Evolutionary conservation across 1,140 invertebrate species (phyloP).

Genomic region (Scaptomyza hsui): DNA sequence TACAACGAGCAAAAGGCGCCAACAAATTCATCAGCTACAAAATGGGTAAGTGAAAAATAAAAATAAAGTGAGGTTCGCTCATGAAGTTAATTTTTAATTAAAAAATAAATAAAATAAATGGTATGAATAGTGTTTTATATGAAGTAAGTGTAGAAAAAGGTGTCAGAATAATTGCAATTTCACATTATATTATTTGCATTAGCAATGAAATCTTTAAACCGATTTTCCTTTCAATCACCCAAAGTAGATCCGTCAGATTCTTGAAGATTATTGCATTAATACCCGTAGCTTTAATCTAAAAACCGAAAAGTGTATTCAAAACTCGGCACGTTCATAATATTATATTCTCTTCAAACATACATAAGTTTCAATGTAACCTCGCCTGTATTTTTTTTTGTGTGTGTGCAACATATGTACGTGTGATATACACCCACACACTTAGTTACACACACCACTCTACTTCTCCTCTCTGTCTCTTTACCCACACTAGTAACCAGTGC

Average conservation of each 20-base stretch:
- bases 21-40: not conserved
- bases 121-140: not conserved
- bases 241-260: no score
- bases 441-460: not conserved
- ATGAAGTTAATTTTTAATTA: no score
- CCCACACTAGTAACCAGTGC: constrained; percentile 14
- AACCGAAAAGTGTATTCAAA: not conserved
- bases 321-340: constrained; percentile 12
- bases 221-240: no score
- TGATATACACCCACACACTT: constrained; percentile 8
- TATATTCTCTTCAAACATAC: constrained; percentile 11
- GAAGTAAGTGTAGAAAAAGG: not conserved
- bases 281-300: not conserved
- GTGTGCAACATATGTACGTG: constrained; percentile 15
- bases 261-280: not conserved
- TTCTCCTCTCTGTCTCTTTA: not conserved
- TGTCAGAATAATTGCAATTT: not conserved
- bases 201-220: no score
- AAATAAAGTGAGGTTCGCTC: no score
- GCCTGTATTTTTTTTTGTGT: constrained; percentile 6
- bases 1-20: constrained; percentile 15
- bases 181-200: no score
- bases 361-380: constrained; percentile 31
- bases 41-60: no score
- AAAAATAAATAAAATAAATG: no score